These are phyloP conservation scores for Enteromius mattozi DNA, from an alignment of 2,797 vertebrate species.

Conservation along the genomic window DNA sequence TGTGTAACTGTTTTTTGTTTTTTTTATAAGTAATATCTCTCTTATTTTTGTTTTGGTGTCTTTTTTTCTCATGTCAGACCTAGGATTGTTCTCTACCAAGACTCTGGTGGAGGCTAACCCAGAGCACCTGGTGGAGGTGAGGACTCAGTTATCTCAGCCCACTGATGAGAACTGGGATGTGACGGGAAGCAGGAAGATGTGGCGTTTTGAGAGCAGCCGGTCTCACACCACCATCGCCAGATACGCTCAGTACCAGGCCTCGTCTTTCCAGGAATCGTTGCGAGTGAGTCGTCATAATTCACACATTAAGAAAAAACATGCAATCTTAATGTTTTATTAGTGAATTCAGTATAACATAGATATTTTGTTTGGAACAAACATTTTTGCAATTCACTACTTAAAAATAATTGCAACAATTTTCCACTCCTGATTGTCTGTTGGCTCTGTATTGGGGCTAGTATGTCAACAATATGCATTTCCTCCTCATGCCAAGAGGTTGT, in stretches of 20 bases:
- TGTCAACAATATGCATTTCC: neutral
- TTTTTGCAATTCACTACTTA: neutral
- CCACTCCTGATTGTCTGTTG: neutral
- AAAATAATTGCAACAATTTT: neutral
- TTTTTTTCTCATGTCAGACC: conserved; percentile 75
- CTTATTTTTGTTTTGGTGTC: neutral
- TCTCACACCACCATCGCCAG: conserved; percentile 97
- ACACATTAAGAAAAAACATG: neutral
- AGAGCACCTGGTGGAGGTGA: conserved; percentile 96
- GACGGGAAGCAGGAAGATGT: conserved; percentile 92
- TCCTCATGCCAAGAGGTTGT: neutral
- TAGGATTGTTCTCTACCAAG: conserved; percentile 98
- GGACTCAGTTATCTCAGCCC: conserved; percentile 94
- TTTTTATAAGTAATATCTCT: too few relatives aligned
- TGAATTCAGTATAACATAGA: neutral
- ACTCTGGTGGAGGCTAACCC: conserved; percentile 97
- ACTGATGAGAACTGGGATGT: conserved; percentile 98
- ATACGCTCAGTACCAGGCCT: conserved; percentile 98
- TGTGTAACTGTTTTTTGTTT: too few relatives aligned
- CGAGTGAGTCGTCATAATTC: conserved; percentile 79
- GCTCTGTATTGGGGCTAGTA: neutral
- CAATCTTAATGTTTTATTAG: neutral
- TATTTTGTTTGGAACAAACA: neutral
- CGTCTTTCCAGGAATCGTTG: conserved; percentile 97
- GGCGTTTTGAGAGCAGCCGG: conserved; percentile 97